Evolutionary conservation across 2,113 vertebrate genomes (phyloP).

Genomic region (Lophotis ruficrista): DNA sequence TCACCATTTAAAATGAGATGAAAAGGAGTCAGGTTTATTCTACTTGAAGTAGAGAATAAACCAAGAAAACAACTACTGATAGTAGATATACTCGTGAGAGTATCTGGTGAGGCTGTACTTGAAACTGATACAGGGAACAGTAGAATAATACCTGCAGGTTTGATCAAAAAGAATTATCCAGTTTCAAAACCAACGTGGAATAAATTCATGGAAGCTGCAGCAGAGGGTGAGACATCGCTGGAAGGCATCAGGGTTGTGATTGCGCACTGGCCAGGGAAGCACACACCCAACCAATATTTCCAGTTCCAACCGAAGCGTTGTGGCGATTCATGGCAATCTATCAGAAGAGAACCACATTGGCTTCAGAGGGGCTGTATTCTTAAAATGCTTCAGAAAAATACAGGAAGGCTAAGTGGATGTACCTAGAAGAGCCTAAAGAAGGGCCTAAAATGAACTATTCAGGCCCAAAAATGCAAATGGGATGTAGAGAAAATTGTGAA

Average conservation of each 20-base stretch:
- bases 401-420: background rate
- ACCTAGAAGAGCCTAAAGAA: background rate
- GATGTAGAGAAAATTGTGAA: background rate
- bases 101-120: background rate
- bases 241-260: background rate
- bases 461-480: background rate
- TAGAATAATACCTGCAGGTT: background rate
- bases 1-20: background rate
- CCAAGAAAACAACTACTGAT: background rate
- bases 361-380: background rate
- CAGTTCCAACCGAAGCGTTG: background rate
- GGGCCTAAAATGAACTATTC: background rate
- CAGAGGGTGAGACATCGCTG: background rate
- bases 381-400: background rate
- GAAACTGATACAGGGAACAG: background rate
- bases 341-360: background rate
- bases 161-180: background rate
- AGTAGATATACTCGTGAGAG: slow-evolving; percentile 11
- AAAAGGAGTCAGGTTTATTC: background rate
- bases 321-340: background rate
- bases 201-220: background rate
- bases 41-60: background rate
- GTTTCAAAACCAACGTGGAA: background rate
- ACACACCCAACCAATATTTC: background rate
- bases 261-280: background rate